phyloP scores from a whole-genome alignment of 2,113 vertebrate genomes.

The Alces alces region DNA sequence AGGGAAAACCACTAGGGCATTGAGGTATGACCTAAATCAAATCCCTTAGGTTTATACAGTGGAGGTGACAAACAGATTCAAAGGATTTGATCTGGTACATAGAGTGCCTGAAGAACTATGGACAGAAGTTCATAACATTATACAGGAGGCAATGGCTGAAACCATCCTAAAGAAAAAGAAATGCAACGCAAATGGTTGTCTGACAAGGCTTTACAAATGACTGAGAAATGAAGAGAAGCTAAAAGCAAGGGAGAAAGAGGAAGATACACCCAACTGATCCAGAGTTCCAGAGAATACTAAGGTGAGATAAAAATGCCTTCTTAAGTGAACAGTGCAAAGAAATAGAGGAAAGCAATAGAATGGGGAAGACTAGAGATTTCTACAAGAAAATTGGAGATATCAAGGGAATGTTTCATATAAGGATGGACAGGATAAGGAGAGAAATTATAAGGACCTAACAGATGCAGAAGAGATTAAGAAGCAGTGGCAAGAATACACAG shows the following conservation, averaged over 20 bases:
- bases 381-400: not conserved
- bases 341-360: not conserved
- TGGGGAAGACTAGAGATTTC: not conserved
- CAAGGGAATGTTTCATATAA: not conserved
- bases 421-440: not conserved
- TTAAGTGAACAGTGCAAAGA: not conserved
- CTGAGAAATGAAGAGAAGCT: not conserved
- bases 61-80: not conserved
- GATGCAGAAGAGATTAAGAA: not conserved
- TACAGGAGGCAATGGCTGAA: not conserved
- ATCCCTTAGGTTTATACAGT: not conserved
- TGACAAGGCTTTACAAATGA: not conserved
- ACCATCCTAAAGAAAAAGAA: not conserved
- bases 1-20: not conserved
- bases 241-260: not conserved
- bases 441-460: not conserved
- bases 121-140: not conserved
- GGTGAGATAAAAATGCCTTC: not conserved
- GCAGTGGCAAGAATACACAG: not conserved
- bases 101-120: not conserved
- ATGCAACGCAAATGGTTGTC: not conserved
- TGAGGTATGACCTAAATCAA: not conserved
- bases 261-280: not conserved
- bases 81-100: not conserved
- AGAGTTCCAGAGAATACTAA: not conserved